Evolutionary conservation across 2,113 vertebrate species (phyloP).

Genomic region (Urocolius indicus): DNA sequence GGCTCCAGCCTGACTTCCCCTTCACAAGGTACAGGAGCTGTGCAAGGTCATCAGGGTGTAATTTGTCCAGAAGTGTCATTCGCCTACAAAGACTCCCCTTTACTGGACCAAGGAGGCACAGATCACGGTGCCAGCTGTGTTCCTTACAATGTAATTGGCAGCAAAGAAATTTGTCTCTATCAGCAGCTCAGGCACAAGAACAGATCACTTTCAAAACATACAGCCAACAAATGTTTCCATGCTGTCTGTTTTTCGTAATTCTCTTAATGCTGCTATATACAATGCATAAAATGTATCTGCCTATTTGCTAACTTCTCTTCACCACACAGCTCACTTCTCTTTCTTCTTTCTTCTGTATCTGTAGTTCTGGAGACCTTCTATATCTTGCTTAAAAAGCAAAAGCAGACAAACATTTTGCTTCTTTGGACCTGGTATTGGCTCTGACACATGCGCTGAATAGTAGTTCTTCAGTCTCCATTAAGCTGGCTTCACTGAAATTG

Average conservation of each 20-base stretch:
- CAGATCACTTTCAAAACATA: background rate
- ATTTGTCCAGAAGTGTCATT: background rate
- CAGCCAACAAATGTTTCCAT: background rate
- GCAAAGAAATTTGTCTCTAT: constrained; percentile 4
- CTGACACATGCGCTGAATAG: background rate
- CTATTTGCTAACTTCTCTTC: background rate
- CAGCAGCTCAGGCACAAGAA: background rate
- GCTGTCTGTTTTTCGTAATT: constrained; percentile 6
- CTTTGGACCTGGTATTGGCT: background rate
- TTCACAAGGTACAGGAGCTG: background rate
- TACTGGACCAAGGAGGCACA: background rate
- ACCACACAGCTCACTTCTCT: background rate
- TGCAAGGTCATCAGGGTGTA: background rate
- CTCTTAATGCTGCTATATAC: background rate
- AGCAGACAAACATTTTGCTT: background rate
- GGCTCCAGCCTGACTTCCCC: constrained; percentile 52
- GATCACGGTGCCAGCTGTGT: background rate
- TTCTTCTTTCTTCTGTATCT: background rate
- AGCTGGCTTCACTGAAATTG: background rate
- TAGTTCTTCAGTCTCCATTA: background rate
- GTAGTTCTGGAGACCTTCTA: background rate
- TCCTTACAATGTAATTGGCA: constrained; percentile 31
- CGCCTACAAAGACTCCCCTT: constrained; percentile 43
- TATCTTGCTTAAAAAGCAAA: background rate
- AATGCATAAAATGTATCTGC: background rate